Evolutionary conservation across 2,113 vertebrate genomes (phyloP).

Genomic region (Notiomystis cincta): DNA sequence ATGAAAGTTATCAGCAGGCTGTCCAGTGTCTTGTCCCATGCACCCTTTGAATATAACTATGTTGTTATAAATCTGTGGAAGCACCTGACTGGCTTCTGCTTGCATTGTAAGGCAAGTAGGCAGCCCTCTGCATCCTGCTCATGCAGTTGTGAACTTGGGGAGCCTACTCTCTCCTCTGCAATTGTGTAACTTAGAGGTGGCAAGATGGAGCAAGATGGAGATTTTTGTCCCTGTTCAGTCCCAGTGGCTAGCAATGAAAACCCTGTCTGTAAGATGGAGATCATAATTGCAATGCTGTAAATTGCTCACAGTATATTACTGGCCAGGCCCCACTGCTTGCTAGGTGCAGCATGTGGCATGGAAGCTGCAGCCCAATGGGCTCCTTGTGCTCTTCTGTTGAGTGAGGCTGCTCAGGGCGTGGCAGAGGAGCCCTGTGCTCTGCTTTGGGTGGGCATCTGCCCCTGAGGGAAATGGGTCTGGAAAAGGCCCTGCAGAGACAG

Average conservation of each 20-base stretch:
- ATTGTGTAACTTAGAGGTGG: not conserved
- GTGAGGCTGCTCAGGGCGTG: fast-evolving
- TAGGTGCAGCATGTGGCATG: not conserved
- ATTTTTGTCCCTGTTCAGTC: not conserved
- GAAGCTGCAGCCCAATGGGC: fast-evolving
- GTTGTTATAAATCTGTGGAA: not conserved
- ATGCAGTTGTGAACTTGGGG: not conserved
- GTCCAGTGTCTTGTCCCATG: not conserved
- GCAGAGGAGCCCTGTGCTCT: not conserved
- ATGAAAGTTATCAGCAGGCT: not conserved
- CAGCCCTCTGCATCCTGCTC: not conserved
- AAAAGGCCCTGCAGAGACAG: not conserved
- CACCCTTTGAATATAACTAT: not conserved
- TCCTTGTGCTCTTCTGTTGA: not conserved
- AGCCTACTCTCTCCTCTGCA: not conserved
- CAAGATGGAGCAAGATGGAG: not conserved
- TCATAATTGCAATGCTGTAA: not conserved
- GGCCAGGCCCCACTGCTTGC: not conserved
- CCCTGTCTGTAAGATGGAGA: not conserved
- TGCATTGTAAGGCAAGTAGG: not conserved
- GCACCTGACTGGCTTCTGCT: not conserved
- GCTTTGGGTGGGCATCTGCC: fast-evolving
- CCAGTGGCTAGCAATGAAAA: not conserved
- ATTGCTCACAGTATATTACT: fast-evolving
- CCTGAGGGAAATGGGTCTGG: fast-evolving